phyloP scores from a whole-genome alignment of 2,888 invertebrate species.

The Dromius quadrimaculatus region DNA sequence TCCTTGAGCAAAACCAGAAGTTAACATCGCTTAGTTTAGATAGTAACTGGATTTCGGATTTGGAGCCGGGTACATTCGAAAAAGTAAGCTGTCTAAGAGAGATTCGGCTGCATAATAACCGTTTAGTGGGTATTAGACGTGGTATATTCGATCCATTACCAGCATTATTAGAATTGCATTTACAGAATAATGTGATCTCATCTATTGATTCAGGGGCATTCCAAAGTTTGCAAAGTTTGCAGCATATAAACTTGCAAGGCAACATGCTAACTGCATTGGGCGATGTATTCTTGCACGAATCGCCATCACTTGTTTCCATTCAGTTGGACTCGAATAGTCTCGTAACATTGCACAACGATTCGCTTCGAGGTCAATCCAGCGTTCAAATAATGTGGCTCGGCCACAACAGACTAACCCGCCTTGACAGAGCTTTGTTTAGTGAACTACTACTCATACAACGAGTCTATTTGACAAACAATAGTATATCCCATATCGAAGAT shows the following conservation, averaged over 20 bases:
- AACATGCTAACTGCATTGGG: conserved; percentile 82
- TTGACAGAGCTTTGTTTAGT: conserved; percentile 82
- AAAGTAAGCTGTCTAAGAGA: conserved; percentile 81
- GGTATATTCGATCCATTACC: conserved; percentile 88
- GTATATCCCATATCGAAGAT: conserved; percentile 83
- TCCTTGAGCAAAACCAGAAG: conserved; percentile 81
- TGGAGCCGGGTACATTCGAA: conserved; percentile 85
- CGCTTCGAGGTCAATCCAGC: conserved; percentile 82
- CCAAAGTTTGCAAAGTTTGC: conserved; percentile 79
- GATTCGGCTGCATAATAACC: conserved; percentile 88
- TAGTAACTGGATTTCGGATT: conserved; percentile 84
- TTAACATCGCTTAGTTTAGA: conserved; percentile 87
- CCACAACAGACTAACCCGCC: conserved; percentile 80
- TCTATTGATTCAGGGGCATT: conserved; percentile 87
- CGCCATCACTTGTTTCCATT: conserved; percentile 82
- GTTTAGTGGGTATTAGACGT: conserved; percentile 78
- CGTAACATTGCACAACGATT: conserved; percentile 81
- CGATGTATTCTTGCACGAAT: conserved; percentile 83
- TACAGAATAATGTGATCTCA: conserved; percentile 88
- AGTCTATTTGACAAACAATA: conserved; percentile 86
- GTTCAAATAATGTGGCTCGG: conserved; percentile 91
- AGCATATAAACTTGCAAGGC: conserved; percentile 89
- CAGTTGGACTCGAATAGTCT: conserved; percentile 85
- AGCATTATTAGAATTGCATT: conserved; percentile 84
- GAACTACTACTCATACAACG: conserved; percentile 84